These are phyloP conservation scores for Coturnix japonica DNA, from an alignment of 2,113 vertebrate genomes.

Conservation along the genomic window DNA sequence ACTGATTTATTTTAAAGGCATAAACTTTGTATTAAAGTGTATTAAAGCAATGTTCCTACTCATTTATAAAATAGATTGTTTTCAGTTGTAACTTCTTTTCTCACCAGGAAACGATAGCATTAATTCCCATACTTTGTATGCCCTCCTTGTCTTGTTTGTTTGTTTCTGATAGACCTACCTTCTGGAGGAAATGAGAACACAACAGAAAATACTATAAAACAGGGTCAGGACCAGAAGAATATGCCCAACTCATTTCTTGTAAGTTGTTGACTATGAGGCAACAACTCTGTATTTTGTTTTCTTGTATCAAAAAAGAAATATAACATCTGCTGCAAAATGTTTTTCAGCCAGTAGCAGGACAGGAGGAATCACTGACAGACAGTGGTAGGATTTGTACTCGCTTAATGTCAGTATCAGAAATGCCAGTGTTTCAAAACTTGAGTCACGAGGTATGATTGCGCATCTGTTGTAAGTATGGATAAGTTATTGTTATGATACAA, in stretches of 20 bases:
- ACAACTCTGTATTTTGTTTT: not conserved
- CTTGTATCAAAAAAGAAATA: not conserved
- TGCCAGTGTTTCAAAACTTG: constrained; percentile 55
- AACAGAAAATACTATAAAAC: not conserved
- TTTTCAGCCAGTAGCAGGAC: constrained; percentile 66
- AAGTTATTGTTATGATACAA: not conserved
- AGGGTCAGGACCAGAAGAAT: constrained; percentile 31
- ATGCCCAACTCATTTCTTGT: constrained; percentile 21
- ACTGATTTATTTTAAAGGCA: not conserved
- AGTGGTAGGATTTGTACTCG: constrained; percentile 37
- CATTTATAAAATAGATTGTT: not conserved
- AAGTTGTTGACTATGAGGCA: constrained; percentile 5
- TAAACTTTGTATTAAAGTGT: not conserved
- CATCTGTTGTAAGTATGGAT: not conserved
- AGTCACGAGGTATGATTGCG: constrained; percentile 72
- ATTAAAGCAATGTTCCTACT: not conserved
- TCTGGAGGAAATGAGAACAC: constrained; percentile 9
- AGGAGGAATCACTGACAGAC: constrained; percentile 21
- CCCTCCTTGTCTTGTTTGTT: not conserved
- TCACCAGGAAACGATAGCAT: not conserved
- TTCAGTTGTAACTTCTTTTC: not conserved
- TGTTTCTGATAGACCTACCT: constrained; percentile 22
- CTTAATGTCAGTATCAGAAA: constrained; percentile 63
- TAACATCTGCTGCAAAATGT: not conserved
- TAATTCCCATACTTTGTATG: not conserved